Conservation (phyloP, 2,888 invertebrate species). For the Tubulanus polymorphus region DNA sequence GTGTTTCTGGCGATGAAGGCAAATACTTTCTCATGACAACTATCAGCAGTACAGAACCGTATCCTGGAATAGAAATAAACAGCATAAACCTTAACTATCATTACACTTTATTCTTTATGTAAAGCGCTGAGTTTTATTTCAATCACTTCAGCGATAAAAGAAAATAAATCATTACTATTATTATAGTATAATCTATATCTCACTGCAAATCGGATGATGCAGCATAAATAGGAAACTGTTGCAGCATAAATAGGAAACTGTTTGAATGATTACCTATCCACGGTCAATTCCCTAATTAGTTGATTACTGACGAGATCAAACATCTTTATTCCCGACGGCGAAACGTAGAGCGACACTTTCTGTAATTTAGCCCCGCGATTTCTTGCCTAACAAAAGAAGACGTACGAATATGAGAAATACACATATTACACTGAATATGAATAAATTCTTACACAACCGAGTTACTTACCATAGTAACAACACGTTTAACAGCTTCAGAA, state of each 20-base stretch:
- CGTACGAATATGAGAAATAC: background rate
- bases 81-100: too few species aligned
- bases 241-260: too few species aligned
- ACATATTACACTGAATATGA: too few species aligned
- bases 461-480: slow-evolving; percentile 64
- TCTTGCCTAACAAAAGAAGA: slow-evolving; percentile 55
- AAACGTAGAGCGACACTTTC: slow-evolving; percentile 70
- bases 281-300: slow-evolving; percentile 72
- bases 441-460: too few species aligned
- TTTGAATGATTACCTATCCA: slow-evolving; percentile 70
- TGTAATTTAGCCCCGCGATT: slow-evolving; percentile 60
- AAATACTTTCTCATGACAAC: slow-evolving; percentile 77
- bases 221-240: too few species aligned
- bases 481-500: slow-evolving; percentile 71
- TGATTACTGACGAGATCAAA: slow-evolving; percentile 68
- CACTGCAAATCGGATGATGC: too few species aligned
- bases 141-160: too few species aligned
- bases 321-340: slow-evolving; percentile 72
- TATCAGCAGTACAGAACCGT: slow-evolving; percentile 85
- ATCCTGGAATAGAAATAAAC: slow-evolving; percentile 66
- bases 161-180: too few species aligned
- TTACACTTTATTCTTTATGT: too few species aligned
- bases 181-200: too few species aligned
- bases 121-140: too few species aligned
- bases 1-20: slow-evolving; percentile 73